Conservation (phyloP, 1,140 invertebrate species). For the Campodea augens region DNA sequence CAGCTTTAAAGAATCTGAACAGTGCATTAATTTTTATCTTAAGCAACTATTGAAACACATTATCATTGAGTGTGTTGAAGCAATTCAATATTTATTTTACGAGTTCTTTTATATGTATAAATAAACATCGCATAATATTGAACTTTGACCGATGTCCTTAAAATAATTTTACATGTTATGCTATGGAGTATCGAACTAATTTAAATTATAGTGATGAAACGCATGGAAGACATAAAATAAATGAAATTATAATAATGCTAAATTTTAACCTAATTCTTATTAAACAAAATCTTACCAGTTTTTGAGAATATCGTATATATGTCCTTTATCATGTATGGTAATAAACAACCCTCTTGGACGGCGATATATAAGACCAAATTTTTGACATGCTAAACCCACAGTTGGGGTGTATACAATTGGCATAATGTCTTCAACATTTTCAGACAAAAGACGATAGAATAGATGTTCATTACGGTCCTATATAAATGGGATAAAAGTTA, state of each 20-base stretch:
- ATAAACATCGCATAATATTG: too few species aligned
- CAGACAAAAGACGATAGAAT: conserved; percentile 79
- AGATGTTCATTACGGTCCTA: conserved; percentile 89
- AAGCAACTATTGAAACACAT: too few species aligned
- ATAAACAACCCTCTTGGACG: conserved; percentile 88
- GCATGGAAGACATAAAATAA: neutral
- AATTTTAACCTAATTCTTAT: conserved; percentile 11
- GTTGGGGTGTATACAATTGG: conserved; percentile 97
- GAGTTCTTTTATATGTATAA: too few species aligned
- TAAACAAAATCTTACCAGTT: conserved; percentile 59
- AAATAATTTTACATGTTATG: too few species aligned
- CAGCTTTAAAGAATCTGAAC: too few species aligned
- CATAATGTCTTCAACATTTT: conserved; percentile 90
- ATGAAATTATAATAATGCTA: too few species aligned
- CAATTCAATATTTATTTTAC: too few species aligned
- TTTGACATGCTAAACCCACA: conserved; percentile 90
- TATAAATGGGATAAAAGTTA: conserved; percentile 17
- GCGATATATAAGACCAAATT: conserved; percentile 86
- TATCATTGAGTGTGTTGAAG: too few species aligned
- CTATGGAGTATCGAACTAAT: too few species aligned
- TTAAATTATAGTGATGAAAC: neutral
- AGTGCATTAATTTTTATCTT: too few species aligned
- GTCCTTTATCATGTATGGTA: conserved; percentile 88
- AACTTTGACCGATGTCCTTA: too few species aligned
- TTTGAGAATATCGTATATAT: conserved; percentile 70